Evolutionary conservation across 2,888 invertebrate species (phyloP).

Genomic region (Aporophyla nigra): DNA sequence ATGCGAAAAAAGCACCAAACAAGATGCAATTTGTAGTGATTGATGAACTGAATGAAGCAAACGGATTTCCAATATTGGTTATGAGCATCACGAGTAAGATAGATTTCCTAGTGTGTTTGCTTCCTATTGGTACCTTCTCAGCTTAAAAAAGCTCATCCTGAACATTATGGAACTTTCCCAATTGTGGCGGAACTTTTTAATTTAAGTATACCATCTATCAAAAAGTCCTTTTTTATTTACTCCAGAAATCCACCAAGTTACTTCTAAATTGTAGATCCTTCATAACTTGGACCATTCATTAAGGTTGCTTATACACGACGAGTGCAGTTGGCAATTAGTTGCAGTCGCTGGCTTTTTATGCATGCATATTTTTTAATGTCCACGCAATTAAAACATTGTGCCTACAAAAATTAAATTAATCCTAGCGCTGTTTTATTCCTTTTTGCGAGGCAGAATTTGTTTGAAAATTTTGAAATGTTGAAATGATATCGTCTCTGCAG

Average conservation of each 20-base stretch:
- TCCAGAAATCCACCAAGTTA: background rate
- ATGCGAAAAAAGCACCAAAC: background rate
- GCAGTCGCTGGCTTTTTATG: conserved; percentile 34
- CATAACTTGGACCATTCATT: conserved; percentile 30
- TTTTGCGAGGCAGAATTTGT: background rate
- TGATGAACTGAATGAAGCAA: background rate
- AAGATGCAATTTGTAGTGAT: background rate
- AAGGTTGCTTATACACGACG: conserved; percentile 15
- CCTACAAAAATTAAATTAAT: conserved; percentile 22
- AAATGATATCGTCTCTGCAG: conserved; percentile 12
- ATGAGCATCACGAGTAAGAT: background rate
- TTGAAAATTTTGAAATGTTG: conserved; percentile 6
- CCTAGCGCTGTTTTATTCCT: conserved; percentile 5
- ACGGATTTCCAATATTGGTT: background rate
- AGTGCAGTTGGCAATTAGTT: conserved; percentile 56
- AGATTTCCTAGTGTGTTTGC: background rate
- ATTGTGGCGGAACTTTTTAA: background rate
- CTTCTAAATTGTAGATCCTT: background rate
- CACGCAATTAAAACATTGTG: conserved; percentile 23
- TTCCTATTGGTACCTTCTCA: background rate
- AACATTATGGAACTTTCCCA: background rate
- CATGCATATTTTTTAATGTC: conserved; percentile 14
- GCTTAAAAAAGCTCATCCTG: background rate
- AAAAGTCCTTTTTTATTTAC: background rate
- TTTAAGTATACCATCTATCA: background rate